A percentile compares a stretch with the other conserved stretches of the same genome.
These are phyloP conservation scores for Tetranychus truncatus DNA, from an alignment of 2,888 invertebrate species.

Conservation along the genomic window DNA sequence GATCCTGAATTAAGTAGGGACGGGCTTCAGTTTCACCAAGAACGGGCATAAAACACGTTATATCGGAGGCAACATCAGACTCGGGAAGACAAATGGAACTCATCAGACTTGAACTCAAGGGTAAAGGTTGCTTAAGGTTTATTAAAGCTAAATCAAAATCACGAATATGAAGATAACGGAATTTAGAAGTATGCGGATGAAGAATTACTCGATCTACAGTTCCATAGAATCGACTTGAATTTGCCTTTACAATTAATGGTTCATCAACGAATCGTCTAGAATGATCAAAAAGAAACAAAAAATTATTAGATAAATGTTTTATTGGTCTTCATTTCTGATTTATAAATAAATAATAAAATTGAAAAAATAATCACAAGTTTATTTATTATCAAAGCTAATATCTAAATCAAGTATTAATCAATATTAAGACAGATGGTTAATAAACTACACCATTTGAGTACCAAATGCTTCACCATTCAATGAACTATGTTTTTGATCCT, in stretches of 20 bases:
- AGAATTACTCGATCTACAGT: conserved; percentile 13
- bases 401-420: too few relatives aligned
- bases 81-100: conserved; percentile 43
- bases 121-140: conserved; percentile 38
- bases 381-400: not conserved
- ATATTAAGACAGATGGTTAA: too few relatives aligned
- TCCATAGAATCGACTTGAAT: not conserved
- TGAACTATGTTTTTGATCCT: too few relatives aligned
- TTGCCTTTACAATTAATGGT: not conserved
- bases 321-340: not conserved
- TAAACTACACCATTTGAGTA: too few relatives aligned
- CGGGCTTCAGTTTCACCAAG: conserved; percentile 22
- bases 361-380: not conserved
- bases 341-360: not conserved
- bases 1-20: conserved; percentile 32
- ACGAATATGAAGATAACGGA: conserved; percentile 25
- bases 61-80: conserved; percentile 33
- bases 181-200: conserved; percentile 28
- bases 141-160: conserved; percentile 42
- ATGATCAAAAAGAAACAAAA: not conserved
- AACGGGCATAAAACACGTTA: conserved; percentile 26
- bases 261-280: not conserved
- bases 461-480: too few relatives aligned
- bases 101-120: conserved; percentile 39
- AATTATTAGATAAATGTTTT: too few relatives aligned